A percentile compares a stretch with the other conserved stretches of the same genome.
Evolutionary conservation across 2,113 vertebrate species (phyloP).

Genomic region (Neotragus pygmaeus): DNA sequence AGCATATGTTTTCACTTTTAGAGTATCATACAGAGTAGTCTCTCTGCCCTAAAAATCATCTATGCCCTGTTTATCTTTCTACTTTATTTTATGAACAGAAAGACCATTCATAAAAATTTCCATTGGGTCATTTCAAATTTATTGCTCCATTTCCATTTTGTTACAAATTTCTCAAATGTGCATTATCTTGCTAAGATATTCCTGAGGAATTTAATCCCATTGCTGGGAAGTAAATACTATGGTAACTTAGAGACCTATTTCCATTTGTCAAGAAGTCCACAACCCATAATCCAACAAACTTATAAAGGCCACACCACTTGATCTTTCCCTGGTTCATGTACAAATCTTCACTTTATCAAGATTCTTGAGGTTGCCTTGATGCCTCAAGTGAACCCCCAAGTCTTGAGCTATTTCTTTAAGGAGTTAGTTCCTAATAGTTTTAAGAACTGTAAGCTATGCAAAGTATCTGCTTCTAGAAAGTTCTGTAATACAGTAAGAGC

Average conservation of each 20-base stretch:
- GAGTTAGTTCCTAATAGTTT: not conserved
- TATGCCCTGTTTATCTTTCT: not conserved
- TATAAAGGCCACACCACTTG: not conserved
- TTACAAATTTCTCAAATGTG: slow-evolving; percentile 4
- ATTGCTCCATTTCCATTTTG: not conserved
- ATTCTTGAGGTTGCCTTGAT: not conserved
- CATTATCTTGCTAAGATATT: not conserved
- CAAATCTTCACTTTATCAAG: not conserved
- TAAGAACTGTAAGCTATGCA: not conserved
- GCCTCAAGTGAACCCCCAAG: not conserved
- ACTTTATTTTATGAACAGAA: slow-evolving; percentile 13
- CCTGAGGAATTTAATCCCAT: not conserved
- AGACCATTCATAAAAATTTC: not conserved
- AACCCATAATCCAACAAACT: not conserved
- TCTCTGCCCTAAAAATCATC: not conserved
- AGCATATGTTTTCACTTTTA: not conserved
- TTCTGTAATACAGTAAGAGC: not conserved
- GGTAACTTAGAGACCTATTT: not conserved
- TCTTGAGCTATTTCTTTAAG: slow-evolving; percentile 15
- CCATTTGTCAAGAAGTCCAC: not conserved
- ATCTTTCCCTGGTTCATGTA: not conserved
- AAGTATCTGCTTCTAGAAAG: not conserved
- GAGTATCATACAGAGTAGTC: not conserved
- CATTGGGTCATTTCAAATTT: not conserved
- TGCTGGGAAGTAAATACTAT: not conserved